Conservation (phyloP, 2,113 vertebrate species). For the Catharus minimus region DNA sequence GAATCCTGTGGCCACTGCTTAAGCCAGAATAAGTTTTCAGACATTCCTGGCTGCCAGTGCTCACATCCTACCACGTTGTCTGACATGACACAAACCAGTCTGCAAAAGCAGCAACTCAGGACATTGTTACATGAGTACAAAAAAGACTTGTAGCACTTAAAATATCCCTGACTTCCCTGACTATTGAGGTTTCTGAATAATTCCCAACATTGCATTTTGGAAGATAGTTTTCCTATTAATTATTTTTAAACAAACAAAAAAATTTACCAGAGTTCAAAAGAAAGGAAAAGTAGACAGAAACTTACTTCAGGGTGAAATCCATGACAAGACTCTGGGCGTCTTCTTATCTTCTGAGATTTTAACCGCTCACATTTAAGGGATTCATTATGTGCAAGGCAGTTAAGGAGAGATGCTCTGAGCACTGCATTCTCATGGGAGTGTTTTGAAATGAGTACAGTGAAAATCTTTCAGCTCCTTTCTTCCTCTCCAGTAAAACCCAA, state of each 20-base stretch:
- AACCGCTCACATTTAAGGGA: conserved; percentile 96
- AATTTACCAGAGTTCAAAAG: not conserved
- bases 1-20: not conserved
- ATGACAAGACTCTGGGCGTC: conserved; percentile 95
- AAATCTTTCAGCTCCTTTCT: not conserved
- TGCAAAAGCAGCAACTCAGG: not conserved
- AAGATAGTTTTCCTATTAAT: not conserved
- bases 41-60: not conserved
- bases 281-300: not conserved
- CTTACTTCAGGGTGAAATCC: conserved; percentile 94
- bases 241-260: not conserved
- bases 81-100: not conserved
- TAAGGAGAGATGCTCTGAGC: conserved; percentile 74
- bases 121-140: not conserved
- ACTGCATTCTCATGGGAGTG: not conserved
- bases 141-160: not conserved
- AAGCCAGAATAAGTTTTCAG: not conserved
- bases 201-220: not conserved
- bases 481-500: not conserved
- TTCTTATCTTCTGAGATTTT: conserved; percentile 95
- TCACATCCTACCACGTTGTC: not conserved
- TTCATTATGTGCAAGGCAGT: conserved; percentile 94
- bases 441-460: not conserved
- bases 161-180: not conserved
- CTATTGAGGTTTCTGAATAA: not conserved